Percentiles rank a stretch among this genome's conserved stretches.
These are phyloP conservation scores for Cheilosia variabilis DNA, from an alignment of 2,888 invertebrate species.

Conservation along the genomic window DNA sequence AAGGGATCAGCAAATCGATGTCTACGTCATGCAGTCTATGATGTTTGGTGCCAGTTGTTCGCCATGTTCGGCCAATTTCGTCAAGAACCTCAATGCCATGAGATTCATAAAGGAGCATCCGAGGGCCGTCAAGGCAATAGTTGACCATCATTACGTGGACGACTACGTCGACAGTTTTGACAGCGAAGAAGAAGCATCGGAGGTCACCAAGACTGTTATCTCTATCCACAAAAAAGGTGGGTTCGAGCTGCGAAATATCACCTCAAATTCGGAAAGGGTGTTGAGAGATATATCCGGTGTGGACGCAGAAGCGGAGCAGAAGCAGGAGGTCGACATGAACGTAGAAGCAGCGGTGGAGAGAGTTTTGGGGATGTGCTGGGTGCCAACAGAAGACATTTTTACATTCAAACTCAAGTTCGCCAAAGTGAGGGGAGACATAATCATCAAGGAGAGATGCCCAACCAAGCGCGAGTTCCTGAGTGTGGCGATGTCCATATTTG, in stretches of 20 bases:
- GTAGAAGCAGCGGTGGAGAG: neutral
- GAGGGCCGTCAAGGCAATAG: neutral
- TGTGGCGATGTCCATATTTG: conserved; percentile 7
- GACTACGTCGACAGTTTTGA: no score
- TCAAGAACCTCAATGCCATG: neutral
- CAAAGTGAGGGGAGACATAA: neutral
- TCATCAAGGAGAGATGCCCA: neutral
- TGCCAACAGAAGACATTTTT: neutral
- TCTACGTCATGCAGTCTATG: conserved; percentile 11
- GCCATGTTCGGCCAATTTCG: neutral
- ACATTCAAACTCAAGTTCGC: neutral
- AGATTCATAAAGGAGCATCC: neutral
- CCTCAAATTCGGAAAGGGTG: no score
- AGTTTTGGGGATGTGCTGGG: neutral
- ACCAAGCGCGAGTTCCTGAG: neutral
- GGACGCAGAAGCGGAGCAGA: no score
- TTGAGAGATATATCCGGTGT: no score
- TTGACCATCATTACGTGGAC: neutral
- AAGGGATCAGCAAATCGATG: neutral
- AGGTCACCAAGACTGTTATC: no score
- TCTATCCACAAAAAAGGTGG: no score
- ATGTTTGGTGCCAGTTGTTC: conserved; percentile 21
- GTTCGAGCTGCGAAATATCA: no score
- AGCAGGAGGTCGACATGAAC: neutral
- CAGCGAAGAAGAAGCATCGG: no score